Evolutionary conservation across 2,888 invertebrate species (phyloP).

Genomic region (Podabrus alpinus): DNA sequence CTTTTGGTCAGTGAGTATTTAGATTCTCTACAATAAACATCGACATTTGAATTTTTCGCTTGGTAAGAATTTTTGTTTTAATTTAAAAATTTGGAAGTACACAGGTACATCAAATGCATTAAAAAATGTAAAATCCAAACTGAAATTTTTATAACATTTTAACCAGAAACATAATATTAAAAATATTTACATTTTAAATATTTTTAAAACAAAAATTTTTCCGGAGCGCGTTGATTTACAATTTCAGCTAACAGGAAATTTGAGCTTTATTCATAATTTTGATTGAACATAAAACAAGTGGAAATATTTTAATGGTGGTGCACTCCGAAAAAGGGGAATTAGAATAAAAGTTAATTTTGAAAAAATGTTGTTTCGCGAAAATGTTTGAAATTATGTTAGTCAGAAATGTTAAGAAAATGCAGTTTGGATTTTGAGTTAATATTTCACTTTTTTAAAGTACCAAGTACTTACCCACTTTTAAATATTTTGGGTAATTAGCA

Average conservation of each 20-base stretch:
- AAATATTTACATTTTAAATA: neutral
- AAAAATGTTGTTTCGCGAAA: neutral
- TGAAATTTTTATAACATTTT: neutral
- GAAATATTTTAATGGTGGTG: neutral
- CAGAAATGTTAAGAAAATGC: too few relatives aligned
- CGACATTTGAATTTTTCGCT: neutral
- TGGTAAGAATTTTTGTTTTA: neutral
- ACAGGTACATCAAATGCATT: neutral
- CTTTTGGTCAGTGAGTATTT: conserved; percentile 18
- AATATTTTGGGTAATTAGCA: neutral
- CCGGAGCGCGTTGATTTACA: neutral
- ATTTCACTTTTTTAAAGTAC: neutral
- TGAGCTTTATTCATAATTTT: neutral
- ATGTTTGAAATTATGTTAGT: neutral
- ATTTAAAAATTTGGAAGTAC: neutral
- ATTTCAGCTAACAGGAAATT: neutral
- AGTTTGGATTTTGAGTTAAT: too few relatives aligned
- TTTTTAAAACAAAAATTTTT: neutral
- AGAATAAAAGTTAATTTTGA: neutral
- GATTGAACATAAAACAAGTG: neutral
- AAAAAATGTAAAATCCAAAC: neutral
- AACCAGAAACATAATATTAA: neutral
- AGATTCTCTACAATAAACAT: conserved; percentile 9
- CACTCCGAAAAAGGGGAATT: neutral
- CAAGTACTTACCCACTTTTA: neutral